These are phyloP conservation scores for Ceratosolen fusciceps DNA, from an alignment of 1,140 invertebrate species.

Conservation along the genomic window DNA sequence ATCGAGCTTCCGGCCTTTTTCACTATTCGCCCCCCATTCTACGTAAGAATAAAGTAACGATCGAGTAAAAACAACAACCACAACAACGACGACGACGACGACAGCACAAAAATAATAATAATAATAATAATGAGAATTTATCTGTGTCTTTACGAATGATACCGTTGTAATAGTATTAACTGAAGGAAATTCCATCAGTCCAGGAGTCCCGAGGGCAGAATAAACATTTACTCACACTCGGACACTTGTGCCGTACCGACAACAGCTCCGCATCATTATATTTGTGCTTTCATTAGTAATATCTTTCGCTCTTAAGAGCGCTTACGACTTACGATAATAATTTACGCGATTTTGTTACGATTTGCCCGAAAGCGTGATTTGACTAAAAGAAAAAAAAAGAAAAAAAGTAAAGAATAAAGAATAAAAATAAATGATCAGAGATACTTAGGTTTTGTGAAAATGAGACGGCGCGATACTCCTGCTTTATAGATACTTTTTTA, in stretches of 20 bases:
- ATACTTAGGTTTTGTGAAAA: too few relatives aligned
- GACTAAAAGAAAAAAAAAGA: too few relatives aligned
- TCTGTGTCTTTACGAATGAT: neutral
- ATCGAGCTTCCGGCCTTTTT: too few relatives aligned
- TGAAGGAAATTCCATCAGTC: conserved; percentile 11
- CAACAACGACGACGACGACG: too few relatives aligned
- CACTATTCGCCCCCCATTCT: too few relatives aligned
- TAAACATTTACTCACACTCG: conserved; percentile 20
- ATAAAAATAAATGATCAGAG: too few relatives aligned
- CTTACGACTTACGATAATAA: neutral
- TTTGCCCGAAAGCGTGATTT: neutral
- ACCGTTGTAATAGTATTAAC: conserved; percentile 27
- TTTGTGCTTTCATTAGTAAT: neutral
- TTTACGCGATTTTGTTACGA: neutral
- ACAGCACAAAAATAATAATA: too few relatives aligned
- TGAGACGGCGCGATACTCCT: too few relatives aligned
- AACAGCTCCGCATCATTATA: neutral
- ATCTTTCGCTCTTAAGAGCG: neutral
- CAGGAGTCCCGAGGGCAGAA: neutral
- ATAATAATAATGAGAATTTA: too few relatives aligned
- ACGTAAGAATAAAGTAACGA: neutral
- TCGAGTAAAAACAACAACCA: conserved; percentile 3
- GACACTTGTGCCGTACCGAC: neutral
- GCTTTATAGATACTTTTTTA: too few relatives aligned
- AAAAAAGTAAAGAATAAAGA: too few relatives aligned